These are phyloP conservation scores for Hexactinellida sp. DNA, from an alignment of 37 sponge, comb jelly and placozoan species.

Conservation along the genomic window DNA sequence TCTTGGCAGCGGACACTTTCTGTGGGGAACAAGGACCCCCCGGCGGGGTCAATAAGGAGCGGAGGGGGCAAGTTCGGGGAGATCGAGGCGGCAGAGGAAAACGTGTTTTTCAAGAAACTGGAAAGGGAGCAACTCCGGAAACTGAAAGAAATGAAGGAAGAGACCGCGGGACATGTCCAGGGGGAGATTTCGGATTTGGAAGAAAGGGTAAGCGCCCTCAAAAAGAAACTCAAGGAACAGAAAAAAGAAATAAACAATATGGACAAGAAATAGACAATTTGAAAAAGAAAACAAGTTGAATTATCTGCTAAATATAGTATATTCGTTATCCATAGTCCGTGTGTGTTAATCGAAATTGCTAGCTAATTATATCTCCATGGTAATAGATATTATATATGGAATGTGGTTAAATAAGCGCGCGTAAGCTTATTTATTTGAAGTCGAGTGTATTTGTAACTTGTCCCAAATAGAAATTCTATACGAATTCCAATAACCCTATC, in stretches of 20 bases:
- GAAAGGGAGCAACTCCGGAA: background rate
- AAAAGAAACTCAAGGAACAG: background rate
- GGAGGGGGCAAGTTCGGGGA: slow-evolving; percentile 8
- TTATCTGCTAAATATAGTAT: too few relatives aligned
- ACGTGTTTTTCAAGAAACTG: background rate
- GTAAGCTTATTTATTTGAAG: too few relatives aligned
- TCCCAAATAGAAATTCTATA: background rate
- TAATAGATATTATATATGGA: background rate
- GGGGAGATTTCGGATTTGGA: background rate
- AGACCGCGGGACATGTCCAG: background rate
- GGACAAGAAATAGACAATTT: too few relatives aligned
- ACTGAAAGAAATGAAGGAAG: background rate
- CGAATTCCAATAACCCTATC: background rate
- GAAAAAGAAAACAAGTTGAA: too few relatives aligned
- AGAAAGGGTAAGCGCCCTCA: background rate
- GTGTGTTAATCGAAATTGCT: background rate
- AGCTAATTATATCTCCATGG: background rate
- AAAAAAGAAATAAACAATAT: background rate
- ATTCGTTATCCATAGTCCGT: background rate
- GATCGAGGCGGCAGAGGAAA: background rate
- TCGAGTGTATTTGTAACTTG: too few relatives aligned
- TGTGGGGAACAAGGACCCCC: background rate
- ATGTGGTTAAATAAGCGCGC: background rate
- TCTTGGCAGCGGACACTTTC: background rate
- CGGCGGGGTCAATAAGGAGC: background rate